phyloP scores from a whole-genome alignment of 2,797 vertebrate species.

The Leuciscus waleckii region DNA sequence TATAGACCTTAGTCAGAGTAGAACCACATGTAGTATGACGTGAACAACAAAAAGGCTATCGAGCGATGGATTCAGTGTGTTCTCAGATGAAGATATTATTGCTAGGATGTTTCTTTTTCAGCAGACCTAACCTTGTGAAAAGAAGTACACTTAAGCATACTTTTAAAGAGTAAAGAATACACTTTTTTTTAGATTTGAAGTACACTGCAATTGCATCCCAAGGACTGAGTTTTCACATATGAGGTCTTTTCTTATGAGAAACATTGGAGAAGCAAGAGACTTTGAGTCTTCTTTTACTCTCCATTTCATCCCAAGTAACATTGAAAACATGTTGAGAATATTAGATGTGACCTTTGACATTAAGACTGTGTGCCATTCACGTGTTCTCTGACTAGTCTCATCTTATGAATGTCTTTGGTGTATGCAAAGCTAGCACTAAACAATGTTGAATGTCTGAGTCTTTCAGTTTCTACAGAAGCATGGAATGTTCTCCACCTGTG shows the following conservation, averaged over 20 bases:
- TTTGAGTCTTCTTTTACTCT: not conserved
- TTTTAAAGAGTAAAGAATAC: not conserved
- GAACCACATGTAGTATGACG: too few relatives aligned
- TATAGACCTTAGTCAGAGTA: not conserved
- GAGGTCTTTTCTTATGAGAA: not conserved
- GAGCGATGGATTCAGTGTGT: not conserved
- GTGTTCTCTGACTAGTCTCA: not conserved
- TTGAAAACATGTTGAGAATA: not conserved
- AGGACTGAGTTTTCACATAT: not conserved
- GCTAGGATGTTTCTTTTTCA: not conserved
- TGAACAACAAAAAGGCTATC: not conserved
- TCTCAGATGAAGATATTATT: not conserved
- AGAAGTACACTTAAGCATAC: too few relatives aligned
- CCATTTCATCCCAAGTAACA: not conserved
- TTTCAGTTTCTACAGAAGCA: constrained; percentile 18
- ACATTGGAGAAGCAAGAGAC: not conserved
- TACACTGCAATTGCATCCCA: not conserved
- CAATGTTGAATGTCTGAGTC: not conserved
- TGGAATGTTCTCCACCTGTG: constrained; percentile 57
- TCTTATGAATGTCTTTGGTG: not conserved
- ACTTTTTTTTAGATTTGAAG: not conserved
- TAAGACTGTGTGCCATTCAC: not conserved
- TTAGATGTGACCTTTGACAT: not conserved
- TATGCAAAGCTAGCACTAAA: not conserved
- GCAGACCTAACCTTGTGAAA: not conserved